Base-by-base conservation (phyloP, 2,888 invertebrate species). In the Philopedon plagiatum region DNA sequence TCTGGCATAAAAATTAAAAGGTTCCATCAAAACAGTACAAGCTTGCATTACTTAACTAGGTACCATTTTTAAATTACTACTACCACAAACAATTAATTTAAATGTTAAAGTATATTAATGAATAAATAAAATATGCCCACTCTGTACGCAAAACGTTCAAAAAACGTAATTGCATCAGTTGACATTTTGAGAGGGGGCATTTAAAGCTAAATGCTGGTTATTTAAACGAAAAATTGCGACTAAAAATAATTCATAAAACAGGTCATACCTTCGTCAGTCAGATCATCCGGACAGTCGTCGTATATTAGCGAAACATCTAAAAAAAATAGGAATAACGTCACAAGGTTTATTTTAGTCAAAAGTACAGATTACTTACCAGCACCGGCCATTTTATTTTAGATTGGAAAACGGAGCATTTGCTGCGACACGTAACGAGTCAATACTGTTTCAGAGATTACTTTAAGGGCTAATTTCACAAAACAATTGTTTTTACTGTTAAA, bases 381-480 rank as follows among this genome's bases (percentile, higher is more conserved):
- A 85, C 85, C 85, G 83, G 85, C 86, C 86, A 86, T 86, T 84
- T 85, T 86, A 85, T 81, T 78, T 78, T 78, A 79, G 80, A 57
- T 49, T 80, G 83, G 82, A 83, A 84, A 85, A 85, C 83, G 84
- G 83, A 82, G 82, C 83, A 82, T 82, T 83, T 80, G 81, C 78
- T 76, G 80, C 80, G 81, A 82, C 84, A 85, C 85, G 84, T 84
- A 83, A 85, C 81, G 76, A 77, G 56, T 76, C 77, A 54, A 26
- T 54, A 63, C 19, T 56, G 56, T 29, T 44, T 23, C 29, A 44
- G 32, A 15, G 5, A 19, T 29, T 65, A 56, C 34, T 39, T n/a
- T 63, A 46, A 58, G 9, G 21, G 61, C n/a, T 56, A 29, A 32
- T 62, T 69, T 62, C 34, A 56, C 39, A 19, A 54, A 69, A 32